These are phyloP conservation scores for Chaetura pelagica DNA, from an alignment of 2,113 vertebrate species.

Conservation along the genomic window DNA sequence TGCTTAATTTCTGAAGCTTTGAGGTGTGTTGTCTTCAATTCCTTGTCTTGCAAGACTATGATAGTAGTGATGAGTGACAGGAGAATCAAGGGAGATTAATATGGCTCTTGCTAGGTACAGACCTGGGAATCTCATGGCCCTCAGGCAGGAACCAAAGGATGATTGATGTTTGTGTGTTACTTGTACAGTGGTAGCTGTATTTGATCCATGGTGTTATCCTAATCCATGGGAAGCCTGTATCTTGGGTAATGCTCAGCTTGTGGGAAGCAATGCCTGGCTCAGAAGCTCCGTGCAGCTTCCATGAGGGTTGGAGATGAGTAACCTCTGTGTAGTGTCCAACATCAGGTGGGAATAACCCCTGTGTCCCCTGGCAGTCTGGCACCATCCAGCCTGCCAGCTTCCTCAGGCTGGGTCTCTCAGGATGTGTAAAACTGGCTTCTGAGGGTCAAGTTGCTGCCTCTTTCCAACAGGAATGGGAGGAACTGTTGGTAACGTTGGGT, in stretches of 20 bases:
- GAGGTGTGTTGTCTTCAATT: neutral
- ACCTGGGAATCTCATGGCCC: neutral
- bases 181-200: neutral
- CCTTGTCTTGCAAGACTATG: neutral
- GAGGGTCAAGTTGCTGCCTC: neutral
- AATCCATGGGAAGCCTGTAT: neutral
- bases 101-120: neutral
- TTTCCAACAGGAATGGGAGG: neutral
- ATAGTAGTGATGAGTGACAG: neutral
- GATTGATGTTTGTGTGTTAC: neutral
- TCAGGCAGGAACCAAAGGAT: neutral
- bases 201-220: neutral
- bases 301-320: neutral
- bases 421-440: neutral
- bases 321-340: neutral
- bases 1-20: neutral
- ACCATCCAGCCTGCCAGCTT: accelerated
- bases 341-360: neutral
- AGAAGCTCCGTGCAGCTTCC: neutral
- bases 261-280: neutral
- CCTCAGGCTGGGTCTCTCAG: neutral
- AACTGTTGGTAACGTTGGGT: neutral
- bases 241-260: neutral
- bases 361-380: neutral
- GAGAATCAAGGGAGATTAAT: neutral